Base-by-base conservation (phyloP, 2,113 vertebrate genomes). In the Ascaphus truei region DNA sequence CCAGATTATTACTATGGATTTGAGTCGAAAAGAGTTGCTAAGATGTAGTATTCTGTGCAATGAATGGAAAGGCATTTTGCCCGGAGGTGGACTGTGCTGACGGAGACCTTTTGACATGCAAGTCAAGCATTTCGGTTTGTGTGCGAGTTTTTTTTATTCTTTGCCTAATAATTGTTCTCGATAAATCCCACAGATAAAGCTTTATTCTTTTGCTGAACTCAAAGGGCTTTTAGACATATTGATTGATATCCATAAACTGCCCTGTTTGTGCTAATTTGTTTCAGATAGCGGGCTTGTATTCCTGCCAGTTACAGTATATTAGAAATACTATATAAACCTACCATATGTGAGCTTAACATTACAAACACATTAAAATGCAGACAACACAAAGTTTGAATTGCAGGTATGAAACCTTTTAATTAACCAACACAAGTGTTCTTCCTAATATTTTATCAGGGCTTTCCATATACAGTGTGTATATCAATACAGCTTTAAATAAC, bases 161-260 rank as follows among this genome's bases (percentile, higher is more conserved):
- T 7, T 20, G 9, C 62, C 55, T 66, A 36, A 29, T 55, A 43
- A 39, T 50, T 27, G 66, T 37, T 27, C 25, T 51, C 45, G 30
- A 39, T 60, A 60, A 69, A 69, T 61, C 56, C 67, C 56, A 7
- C 11, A 3, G 45, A 52, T 36, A 30, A 41, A 61, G 33, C 43
- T n/a, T 59, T 55, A 39, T 66, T 66, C 48, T 43, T n/a, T 15
- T 37, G 50, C 6, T 55, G 62, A 66, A 66, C 62, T 55, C 50
- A 36, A 41, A 50, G 33, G 50, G 50, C 52, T n/a, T 43, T 64
- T 55, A 55, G 31, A 22, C n/a, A n/a, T n/a, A n/a, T 41, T 18
- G 41, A 55, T 55, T 43, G 62, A 30, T 33, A 26, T 20, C 7
- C 23, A 22, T 3, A 27, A 16, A 20, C 3, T 27, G 62, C 23